phyloP scores from a whole-genome alignment of 2,888 invertebrate genomes.

The Pseudeuparius sepicola region DNA sequence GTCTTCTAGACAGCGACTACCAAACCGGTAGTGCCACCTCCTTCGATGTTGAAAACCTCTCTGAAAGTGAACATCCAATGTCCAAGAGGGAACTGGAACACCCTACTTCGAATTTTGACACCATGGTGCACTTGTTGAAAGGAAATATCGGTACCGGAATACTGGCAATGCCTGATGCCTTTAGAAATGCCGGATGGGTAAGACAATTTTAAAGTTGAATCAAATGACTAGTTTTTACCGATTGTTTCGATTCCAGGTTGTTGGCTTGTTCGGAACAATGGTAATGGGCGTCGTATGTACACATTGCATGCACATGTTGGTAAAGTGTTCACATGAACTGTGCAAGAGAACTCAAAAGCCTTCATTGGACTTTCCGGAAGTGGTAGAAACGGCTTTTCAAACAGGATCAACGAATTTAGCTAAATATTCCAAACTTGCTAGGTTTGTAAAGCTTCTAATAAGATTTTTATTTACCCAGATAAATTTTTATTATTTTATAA shows the following conservation, averaged over 20 bases:
- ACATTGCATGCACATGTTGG: slow-evolving; percentile 91
- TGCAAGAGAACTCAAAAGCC: slow-evolving; percentile 58
- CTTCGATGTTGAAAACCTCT: slow-evolving; percentile 25
- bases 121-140: slow-evolving; percentile 59
- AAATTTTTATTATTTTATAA: neutral
- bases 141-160: slow-evolving; percentile 78
- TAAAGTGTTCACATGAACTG: slow-evolving; percentile 68
- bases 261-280: slow-evolving; percentile 73
- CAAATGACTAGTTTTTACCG: too few species aligned
- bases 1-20: slow-evolving; percentile 45
- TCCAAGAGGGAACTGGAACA: slow-evolving; percentile 61
- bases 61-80: slow-evolving; percentile 39
- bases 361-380: slow-evolving; percentile 66
- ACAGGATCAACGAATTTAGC: slow-evolving; percentile 60
- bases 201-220: too few species aligned
- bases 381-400: slow-evolving; percentile 64
- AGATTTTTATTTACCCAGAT: too few species aligned
- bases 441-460: too few species aligned
- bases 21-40: slow-evolving; percentile 28
- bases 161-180: slow-evolving; percentile 92
- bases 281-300: slow-evolving; percentile 81
- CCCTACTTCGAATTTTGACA: slow-evolving; percentile 72
- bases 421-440: slow-evolving; percentile 50
- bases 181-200: slow-evolving; percentile 77
- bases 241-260: slow-evolving; percentile 36